These are phyloP conservation scores for Chrysina gloriosa DNA, from an alignment of 2,888 invertebrate species.

Conservation along the genomic window DNA sequence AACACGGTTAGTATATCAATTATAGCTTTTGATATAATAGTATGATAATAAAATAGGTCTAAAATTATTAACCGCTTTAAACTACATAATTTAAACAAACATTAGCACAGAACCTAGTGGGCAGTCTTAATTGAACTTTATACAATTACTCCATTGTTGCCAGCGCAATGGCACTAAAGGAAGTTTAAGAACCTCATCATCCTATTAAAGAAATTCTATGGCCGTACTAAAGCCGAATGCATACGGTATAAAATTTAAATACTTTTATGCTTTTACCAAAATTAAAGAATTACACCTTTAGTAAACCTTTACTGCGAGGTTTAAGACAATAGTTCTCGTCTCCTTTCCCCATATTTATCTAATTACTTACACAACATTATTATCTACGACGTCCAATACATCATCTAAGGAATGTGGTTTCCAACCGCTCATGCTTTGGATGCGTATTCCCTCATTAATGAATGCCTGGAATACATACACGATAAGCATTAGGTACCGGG, in stretches of 20 bases:
- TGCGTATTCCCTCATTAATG: conserved; percentile 70
- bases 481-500: too few species aligned
- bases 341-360: not conserved
- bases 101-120: not conserved
- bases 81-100: not conserved
- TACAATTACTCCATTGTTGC: not conserved
- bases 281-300: not conserved
- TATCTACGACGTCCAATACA: conserved; percentile 69
- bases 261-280: too few species aligned
- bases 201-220: not conserved
- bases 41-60: too few species aligned
- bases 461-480: conserved; percentile 68
- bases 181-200: not conserved
- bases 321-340: too few species aligned
- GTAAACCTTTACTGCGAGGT: not conserved
- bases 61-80: not conserved
- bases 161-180: not conserved
- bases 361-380: conserved; percentile 70
- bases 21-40: too few species aligned
- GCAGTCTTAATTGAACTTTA: not conserved
- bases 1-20: too few species aligned
- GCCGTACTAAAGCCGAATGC: not conserved
- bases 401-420: conserved; percentile 67
- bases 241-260: not conserved
- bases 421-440: conserved; percentile 65